Base-by-base conservation (phyloP, 2,888 invertebrate species). In the Parasteatoda lunata region DNA sequence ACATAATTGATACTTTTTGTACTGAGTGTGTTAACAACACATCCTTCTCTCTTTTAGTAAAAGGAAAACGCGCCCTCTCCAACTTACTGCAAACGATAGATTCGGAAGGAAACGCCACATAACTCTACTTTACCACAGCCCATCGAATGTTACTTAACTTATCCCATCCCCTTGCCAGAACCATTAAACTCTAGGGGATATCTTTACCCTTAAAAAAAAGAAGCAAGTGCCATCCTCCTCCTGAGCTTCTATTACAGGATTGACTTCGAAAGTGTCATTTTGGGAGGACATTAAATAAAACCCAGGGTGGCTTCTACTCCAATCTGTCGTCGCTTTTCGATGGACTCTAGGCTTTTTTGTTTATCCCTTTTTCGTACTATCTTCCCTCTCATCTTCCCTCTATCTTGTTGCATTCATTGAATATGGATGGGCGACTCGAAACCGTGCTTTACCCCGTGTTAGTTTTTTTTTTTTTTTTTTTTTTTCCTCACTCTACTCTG, bases 351-450 rank as follows among this genome's bases (percentile, higher is more conserved):
- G 69, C 69, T 71, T 15, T 54, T 59, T 78, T 78, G 66, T 68
- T 76, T 77, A 45, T 68, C 68, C 64, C 76, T 49, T n/a, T 47
- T 59, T 78, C 59, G 45, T 73, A 65, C 81, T 69, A 75, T 75
- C 66, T 64, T n/a, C 68, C 15, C 15, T 11, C 76, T 77, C 71
- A 70, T 77, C 71, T 71, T 71, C 77, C 45, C 71, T 84, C 83
- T 77, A 81, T 86, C 85, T 80, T 86, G 85, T 85, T 80, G 85
- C 80, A 68, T 86, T 86, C 85, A 86, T 86, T 86, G 85, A 86
- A 86, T 86, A 86, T 86, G 85, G 85, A 86, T 86, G 85, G 59
- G 85, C 80, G 80, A 86, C 80, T 80, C 69, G 71, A 85, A 85
- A 80, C 85, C 76, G 71, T 80, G 80, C 80, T 86, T 80, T 71